A percentile compares a stretch with the other conserved stretches of the same genome.
phyloP scores from a whole-genome alignment of 1,140 invertebrate genomes.

The Drosophila ercepeae region DNA sequence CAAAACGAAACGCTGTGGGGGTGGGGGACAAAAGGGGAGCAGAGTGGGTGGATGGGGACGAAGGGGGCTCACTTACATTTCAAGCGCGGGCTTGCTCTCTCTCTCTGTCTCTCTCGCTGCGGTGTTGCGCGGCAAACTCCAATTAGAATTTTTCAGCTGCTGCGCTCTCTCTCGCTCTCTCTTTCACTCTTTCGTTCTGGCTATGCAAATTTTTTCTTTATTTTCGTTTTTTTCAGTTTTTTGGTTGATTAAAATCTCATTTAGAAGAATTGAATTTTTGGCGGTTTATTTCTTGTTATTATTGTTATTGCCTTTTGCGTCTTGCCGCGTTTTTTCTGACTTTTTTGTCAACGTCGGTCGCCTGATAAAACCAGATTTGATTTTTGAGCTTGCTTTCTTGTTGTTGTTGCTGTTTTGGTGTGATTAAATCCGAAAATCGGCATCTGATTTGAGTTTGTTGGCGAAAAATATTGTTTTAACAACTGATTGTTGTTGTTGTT shows the following conservation, averaged over 20 bases:
- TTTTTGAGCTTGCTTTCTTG: constrained; percentile 52
- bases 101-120: constrained; percentile 19
- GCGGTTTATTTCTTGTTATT: constrained; percentile 29
- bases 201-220: constrained; percentile 17
- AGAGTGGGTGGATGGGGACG: background rate
- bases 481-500: constrained; percentile 39
- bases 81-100: constrained; percentile 49
- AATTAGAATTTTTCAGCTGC: constrained; percentile 41
- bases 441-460: constrained; percentile 64
- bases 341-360: constrained; percentile 29
- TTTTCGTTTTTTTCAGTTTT: constrained; percentile 13
- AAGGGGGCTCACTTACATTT: constrained; percentile 60
- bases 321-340: constrained; percentile 38
- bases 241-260: constrained; percentile 48
- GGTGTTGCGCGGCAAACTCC: constrained; percentile 28
- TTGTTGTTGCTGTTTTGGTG: constrained; percentile 31
- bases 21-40: background rate
- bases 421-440: constrained; percentile 68
- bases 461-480: constrained; percentile 36
- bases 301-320: background rate
- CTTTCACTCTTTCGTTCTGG: constrained; percentile 23
- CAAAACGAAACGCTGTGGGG: constrained; percentile 56
- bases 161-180: constrained; percentile 12
- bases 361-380: constrained; percentile 79
- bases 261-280: constrained; percentile 47